These are phyloP conservation scores for Lipotes vexillifer DNA, from an alignment of 2,113 vertebrate genomes.

Conservation along the genomic window DNA sequence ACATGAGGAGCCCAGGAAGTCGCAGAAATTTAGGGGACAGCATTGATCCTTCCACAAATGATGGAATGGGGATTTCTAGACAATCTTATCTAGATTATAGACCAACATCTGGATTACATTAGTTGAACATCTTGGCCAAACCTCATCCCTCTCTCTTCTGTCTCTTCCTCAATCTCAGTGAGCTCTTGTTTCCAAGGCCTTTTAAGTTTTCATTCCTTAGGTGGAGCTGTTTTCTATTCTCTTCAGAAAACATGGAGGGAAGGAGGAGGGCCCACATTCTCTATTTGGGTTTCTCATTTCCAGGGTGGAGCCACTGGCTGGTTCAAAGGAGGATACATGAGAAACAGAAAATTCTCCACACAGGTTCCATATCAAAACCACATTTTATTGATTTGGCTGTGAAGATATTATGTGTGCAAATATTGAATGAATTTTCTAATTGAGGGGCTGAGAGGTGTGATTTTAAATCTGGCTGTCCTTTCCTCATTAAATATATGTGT, in stretches of 20 bases:
- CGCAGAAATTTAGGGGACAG: background rate
- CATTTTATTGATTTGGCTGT: slow-evolving; percentile 52
- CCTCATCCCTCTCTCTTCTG: background rate
- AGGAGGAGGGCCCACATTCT: background rate
- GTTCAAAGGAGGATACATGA: slow-evolving; percentile 37
- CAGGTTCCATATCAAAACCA: slow-evolving; percentile 36
- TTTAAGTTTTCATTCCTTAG: slow-evolving; percentile 60
- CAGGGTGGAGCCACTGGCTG: slow-evolving; percentile 23
- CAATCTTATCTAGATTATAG: background rate
- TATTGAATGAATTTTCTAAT: slow-evolving; percentile 54
- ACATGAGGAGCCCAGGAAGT: background rate
- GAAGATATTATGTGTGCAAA: slow-evolving; percentile 55
- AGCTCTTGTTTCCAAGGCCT: slow-evolving; percentile 47
- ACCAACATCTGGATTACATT: slow-evolving; percentile 46
- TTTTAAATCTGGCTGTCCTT: background rate
- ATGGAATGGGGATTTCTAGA: background rate
- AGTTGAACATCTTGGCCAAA: slow-evolving; percentile 23
- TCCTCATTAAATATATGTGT: background rate
- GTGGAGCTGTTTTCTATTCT: slow-evolving; percentile 65
- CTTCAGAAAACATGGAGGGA: slow-evolving; percentile 36
- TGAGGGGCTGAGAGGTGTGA: background rate
- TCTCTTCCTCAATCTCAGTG: background rate
- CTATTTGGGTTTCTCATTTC: slow-evolving; percentile 52
- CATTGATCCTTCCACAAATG: background rate
- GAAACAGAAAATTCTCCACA: slow-evolving; percentile 40